Conservation (phyloP, 2,113 vertebrate species). For the Caracal caracal region DNA sequence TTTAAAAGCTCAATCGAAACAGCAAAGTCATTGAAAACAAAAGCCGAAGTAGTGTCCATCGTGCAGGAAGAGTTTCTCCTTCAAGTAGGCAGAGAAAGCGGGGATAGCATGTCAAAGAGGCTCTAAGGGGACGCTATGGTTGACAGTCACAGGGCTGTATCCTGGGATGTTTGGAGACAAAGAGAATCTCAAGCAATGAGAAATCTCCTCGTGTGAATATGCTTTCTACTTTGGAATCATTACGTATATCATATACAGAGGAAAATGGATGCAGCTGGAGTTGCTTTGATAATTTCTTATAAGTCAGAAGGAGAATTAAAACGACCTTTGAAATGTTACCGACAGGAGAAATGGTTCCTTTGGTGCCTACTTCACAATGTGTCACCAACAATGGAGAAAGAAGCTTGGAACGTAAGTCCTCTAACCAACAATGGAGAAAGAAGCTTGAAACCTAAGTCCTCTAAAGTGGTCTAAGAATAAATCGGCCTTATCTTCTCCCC, state of each 20-base stretch:
- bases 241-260: background rate
- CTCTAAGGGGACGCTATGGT: background rate
- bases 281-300: background rate
- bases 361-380: background rate
- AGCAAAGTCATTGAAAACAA: background rate
- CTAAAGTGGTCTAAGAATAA: background rate
- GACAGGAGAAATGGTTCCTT: background rate
- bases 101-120: background rate
- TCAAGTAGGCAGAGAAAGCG: background rate
- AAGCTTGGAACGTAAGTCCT: background rate
- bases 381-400: background rate
- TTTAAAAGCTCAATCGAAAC: background rate
- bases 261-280: background rate
- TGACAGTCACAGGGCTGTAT: background rate
- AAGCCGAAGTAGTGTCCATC: background rate
- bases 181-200: background rate
- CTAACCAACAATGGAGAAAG: background rate
- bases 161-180: background rate
- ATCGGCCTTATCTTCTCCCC: background rate
- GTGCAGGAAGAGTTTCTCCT: background rate
- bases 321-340: background rate
- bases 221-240: background rate
- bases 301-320: background rate
- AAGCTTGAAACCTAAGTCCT: background rate
- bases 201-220: background rate